These are phyloP conservation scores for Gymnopithys bicolor DNA, from an alignment of 2,797 vertebrate genomes.

Conservation along the genomic window DNA sequence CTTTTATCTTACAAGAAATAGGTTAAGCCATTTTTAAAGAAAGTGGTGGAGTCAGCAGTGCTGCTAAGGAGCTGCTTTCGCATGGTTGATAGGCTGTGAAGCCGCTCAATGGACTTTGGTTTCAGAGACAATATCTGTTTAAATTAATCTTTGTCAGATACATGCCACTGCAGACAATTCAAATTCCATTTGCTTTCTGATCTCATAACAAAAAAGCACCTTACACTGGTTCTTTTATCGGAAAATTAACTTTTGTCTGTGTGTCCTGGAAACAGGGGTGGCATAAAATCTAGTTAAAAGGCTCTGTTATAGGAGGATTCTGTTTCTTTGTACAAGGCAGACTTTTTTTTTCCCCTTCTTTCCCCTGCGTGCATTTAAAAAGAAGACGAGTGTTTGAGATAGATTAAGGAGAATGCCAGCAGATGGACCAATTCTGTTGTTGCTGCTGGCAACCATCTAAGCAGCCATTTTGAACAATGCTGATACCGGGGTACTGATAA, in stretches of 20 bases:
- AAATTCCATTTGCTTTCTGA: conserved; percentile 73
- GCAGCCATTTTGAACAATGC: conserved; percentile 71
- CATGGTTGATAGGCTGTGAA: conserved; percentile 71
- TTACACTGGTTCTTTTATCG: conserved; percentile 64
- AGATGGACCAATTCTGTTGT: conserved; percentile 73
- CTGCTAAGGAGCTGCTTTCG: conserved; percentile 70
- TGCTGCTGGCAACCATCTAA: conserved; percentile 68
- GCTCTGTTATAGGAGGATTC: conserved; percentile 64
- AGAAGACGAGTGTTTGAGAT: conserved; percentile 71
- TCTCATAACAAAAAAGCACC: conserved; percentile 71
- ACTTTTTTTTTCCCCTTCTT: neutral
- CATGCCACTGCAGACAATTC: conserved; percentile 70
- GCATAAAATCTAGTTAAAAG: conserved; percentile 71
- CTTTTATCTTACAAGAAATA: conserved; percentile 73
- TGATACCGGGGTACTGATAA: conserved; percentile 62
- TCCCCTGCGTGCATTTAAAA: conserved; percentile 66
- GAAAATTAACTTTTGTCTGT: conserved; percentile 74
- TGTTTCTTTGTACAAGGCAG: conserved; percentile 59
- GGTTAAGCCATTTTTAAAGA: conserved; percentile 71
- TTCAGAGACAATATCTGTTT: conserved; percentile 74
- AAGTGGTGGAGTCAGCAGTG: conserved; percentile 70
- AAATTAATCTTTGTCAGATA: conserved; percentile 77
- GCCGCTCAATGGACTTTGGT: conserved; percentile 70
- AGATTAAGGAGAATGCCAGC: conserved; percentile 75
- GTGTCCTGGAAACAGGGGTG: conserved; percentile 63